Conservation (phyloP, 2,113 vertebrate genomes). For the Ginglymostoma cirratum region DNA sequence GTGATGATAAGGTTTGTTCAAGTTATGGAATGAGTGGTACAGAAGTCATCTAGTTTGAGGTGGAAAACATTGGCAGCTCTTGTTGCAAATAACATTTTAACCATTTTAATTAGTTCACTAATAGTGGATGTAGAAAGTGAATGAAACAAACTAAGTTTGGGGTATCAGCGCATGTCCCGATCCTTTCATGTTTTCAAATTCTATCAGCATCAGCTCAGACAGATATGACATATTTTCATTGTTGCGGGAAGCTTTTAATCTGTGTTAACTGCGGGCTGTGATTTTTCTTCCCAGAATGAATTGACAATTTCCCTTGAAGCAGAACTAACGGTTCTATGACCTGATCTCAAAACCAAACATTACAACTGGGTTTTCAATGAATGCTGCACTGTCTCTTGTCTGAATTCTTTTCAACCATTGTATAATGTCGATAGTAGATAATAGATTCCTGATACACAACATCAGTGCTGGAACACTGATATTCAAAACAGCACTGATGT, state of each 20-base stretch:
- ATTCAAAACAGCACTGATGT: background rate
- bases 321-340: background rate
- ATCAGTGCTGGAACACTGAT: background rate
- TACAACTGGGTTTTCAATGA: background rate
- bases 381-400: background rate
- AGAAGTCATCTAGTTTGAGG: background rate
- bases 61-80: background rate
- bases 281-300: background rate
- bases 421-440: background rate
- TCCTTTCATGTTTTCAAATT: background rate
- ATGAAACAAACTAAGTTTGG: background rate
- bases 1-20: background rate
- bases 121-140: background rate
- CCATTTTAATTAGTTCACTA: background rate
- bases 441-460: background rate
- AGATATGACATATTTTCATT: background rate
- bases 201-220: background rate
- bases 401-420: background rate
- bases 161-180: background rate
- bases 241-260: background rate
- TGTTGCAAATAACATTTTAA: background rate
- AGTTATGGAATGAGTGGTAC: background rate
- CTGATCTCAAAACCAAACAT: constrained; percentile 2
- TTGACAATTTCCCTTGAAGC: constrained; percentile 1
- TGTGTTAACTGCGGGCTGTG: constrained; percentile 16